phyloP scores from a whole-genome alignment of 2,888 invertebrate genomes.

The Pandemis cinnamomeana region DNA sequence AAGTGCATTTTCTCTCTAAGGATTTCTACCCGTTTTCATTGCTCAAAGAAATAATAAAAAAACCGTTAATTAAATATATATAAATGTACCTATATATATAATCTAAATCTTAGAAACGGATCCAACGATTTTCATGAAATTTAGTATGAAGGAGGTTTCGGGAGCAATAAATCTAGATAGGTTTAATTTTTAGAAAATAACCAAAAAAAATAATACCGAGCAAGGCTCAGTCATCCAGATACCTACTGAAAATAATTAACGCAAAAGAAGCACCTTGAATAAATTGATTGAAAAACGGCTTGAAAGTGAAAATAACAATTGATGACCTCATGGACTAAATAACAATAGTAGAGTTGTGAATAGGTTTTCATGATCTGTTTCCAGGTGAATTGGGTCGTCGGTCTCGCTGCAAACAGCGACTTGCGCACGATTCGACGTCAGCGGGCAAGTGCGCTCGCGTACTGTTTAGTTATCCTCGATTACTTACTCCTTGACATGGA shows the following conservation, averaged over 20 bases:
- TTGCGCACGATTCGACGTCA: slow-evolving; percentile 53
- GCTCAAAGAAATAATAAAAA: background rate
- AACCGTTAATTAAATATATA: background rate
- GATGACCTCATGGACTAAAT: slow-evolving; percentile 19
- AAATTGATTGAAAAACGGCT: background rate
- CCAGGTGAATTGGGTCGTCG: slow-evolving; percentile 54
- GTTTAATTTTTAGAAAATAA: no score
- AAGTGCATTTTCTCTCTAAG: no score
- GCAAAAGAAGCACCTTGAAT: slow-evolving; percentile 15
- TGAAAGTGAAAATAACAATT: slow-evolving; percentile 1
- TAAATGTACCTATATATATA: no score
- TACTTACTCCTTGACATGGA: slow-evolving; percentile 66
- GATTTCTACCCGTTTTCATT: background rate
- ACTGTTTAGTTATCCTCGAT: slow-evolving; percentile 66
- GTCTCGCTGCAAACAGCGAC: slow-evolving; percentile 49
- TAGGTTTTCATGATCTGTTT: slow-evolving; percentile 39
- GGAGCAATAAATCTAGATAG: no score
- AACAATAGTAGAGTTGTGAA: slow-evolving; percentile 24
- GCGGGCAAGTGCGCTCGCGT: slow-evolving; percentile 53
- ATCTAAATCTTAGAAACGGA: no score
- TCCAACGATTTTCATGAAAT: no score
- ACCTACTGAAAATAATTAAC: slow-evolving; percentile 40
- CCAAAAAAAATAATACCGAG: no score
- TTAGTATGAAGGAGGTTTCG: no score
- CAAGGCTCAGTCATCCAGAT: background rate